Evolutionary conservation across 2,888 invertebrate genomes (phyloP).

Genomic region (Pachymerium ferrugineum): DNA sequence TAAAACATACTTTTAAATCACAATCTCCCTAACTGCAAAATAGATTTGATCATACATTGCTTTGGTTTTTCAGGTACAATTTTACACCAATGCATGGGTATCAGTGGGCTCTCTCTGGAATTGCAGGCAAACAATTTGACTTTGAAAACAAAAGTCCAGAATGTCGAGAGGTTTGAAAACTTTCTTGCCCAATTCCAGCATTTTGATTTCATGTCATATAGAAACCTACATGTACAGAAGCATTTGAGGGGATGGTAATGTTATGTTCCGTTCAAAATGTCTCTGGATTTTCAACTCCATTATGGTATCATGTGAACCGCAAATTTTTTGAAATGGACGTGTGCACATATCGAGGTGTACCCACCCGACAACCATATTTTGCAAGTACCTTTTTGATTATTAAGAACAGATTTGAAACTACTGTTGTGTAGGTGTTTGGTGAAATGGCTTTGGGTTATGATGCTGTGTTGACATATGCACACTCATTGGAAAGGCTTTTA

Average conservation of each 20-base stretch:
- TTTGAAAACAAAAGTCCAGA: background rate
- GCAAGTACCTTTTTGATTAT: too few relatives aligned
- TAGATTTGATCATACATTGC: too few relatives aligned
- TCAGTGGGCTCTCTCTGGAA: background rate
- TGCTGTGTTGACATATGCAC: background rate
- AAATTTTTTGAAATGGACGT: background rate
- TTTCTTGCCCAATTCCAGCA: too few relatives aligned
- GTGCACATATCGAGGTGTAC: background rate
- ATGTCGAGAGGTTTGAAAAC: background rate
- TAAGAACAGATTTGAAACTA: too few relatives aligned
- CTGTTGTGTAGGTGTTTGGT: background rate
- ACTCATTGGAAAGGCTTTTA: background rate
- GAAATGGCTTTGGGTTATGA: background rate
- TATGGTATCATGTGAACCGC: background rate
- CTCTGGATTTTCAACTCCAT: background rate
- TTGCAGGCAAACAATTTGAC: background rate
- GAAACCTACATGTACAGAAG: background rate
- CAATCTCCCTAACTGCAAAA: too few relatives aligned
- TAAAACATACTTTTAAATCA: too few relatives aligned
- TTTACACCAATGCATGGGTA: slow-evolving; percentile 7
- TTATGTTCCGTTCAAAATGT: background rate
- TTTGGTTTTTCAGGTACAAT: background rate
- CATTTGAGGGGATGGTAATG: background rate
- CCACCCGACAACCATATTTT: too few relatives aligned
- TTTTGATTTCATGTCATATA: background rate